Evolutionary conservation across 1,140 invertebrate genomes (phyloP).

Genomic region (Aphidius gifuensis): DNA sequence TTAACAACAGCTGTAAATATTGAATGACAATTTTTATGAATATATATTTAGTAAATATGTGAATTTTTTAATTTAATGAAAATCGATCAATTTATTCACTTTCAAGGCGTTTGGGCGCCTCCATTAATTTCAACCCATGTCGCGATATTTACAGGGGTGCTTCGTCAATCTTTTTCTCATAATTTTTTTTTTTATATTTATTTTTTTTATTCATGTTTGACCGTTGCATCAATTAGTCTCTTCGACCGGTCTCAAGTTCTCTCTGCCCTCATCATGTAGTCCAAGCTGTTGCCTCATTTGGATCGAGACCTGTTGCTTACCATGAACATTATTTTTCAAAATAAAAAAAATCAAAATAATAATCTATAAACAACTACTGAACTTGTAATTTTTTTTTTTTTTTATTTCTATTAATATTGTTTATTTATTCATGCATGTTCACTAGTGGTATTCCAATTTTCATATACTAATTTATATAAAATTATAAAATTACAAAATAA

Average conservation of each 20-base stretch:
- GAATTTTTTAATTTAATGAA: not conserved
- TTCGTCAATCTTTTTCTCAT: conserved; percentile 22
- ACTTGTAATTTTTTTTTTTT: not conserved
- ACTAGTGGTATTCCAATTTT: too few species aligned
- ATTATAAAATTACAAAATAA: too few species aligned
- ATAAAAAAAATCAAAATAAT: too few species aligned
- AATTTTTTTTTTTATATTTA: too few species aligned
- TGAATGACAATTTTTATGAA: conserved; percentile 8
- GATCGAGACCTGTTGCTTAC: too few species aligned
- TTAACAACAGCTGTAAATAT: not conserved
- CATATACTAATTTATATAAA: too few species aligned
- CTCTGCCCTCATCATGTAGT: not conserved
- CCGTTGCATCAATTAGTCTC: conserved; percentile 38
- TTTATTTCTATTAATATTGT: too few species aligned
- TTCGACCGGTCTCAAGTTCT: conserved; percentile 23
- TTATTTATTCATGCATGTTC: too few species aligned
- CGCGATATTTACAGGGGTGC: conserved; percentile 39
- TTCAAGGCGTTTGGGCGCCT: conserved; percentile 19
- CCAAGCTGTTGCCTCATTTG: too few species aligned
- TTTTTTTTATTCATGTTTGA: conserved; percentile 19
- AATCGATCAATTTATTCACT: conserved; percentile 34
- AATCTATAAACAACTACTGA: not conserved
- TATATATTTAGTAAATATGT: conserved; percentile 4
- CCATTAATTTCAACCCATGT: conserved; percentile 40
- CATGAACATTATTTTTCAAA: too few species aligned